Evolutionary conservation across 1,140 invertebrate species (phyloP), one percentile per base, ranked within the genome.

Genomic region (Adoxophyes honmai): DNA sequence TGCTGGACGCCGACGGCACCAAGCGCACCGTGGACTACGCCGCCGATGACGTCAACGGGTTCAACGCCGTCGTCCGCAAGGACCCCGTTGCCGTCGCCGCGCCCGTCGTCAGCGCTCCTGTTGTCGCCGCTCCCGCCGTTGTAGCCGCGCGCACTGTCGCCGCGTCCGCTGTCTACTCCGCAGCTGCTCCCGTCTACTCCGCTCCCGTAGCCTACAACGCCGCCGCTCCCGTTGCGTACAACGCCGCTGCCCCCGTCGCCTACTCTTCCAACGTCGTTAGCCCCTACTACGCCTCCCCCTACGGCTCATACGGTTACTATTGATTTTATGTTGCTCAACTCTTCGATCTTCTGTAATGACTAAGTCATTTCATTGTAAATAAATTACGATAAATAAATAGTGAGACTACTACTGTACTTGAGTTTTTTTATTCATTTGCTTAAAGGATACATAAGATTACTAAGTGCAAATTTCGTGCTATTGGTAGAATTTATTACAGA

Each of bases 1-100:
- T 78, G 14, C 42, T 73, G 7, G 73, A 78, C 34, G 13, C 73
- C 35, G 73, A 78, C 16, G 75, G 73, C 48, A 78, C 75, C 16
- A 70, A 69, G 42, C 66, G 75, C 4, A 68, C 55, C 14, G 75
- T 75, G 0, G 75, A 75, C 62, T 78, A 78, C 62, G 55, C 73
- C 15, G 75, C 75, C 37, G 70, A 78, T 57, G 71, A 75, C 36
- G 60, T 69, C 4, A 71, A 72, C 42, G 68, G 70, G 36, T 78
- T 73, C 57, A 77, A 77, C 52, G 70, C 72, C 11, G 65, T 73
- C 5, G 68, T 77, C 0, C 66, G 72, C 38, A 71, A 70, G 37
- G 69, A 72, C 39, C 64, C 73, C 6, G 54, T 59, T 33, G 54
- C 60, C 7, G 60, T 57, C 3, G 57, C 66, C 28, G 55, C 55